Evolutionary conservation across 2,113 vertebrate genomes (phyloP), one percentile per base, ranked within the genome.

Genomic region (Xiphorhynchus elegans): DNA sequence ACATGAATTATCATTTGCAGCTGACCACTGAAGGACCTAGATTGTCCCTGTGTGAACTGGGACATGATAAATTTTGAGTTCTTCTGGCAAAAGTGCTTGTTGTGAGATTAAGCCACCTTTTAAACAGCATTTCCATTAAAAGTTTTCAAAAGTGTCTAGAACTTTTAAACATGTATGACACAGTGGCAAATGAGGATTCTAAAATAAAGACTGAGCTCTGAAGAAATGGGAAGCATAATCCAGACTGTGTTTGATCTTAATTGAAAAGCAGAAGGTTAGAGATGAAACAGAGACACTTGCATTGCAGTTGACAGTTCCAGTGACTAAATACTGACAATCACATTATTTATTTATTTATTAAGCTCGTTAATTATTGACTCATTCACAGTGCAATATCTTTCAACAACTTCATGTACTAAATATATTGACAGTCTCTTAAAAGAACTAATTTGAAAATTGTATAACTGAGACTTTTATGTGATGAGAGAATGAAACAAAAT

Each of bases 31-130:
- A 77, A 60, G 6, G 10, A 24, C 10, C 7, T 42, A 29, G 8
- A 5, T 77, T 33, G 82, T 53, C 21, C 13, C 20, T 0, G 0
- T 25, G 33, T n/a, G 19, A 84, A 50, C 19, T 68, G 7, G 9
- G 17, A 52, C 8, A 28, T 40, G 18, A 21, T 8, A 66, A 47
- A 56, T 67, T 47, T 55, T 24, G 17, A 2, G 1, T 42, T 73
- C 11, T 84, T 89, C 18, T 52, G 33, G 7, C 6, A 89, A 29
- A 89, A 81, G 4, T 74, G 13, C 5, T 70, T 60, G 5, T 8
- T 49, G 15, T 52, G 37, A 78, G 28, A 88, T 63, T 31, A 88
- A 70, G 7, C 4, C 44, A 44, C 3, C 1, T 52, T 84, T 82
- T 62, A 85, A 47, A 4, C 6, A 66, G 2, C 3, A 44, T 49